phyloP scores from a whole-genome alignment of 2,888 invertebrate genomes.

The Zygaena filipendulae region DNA sequence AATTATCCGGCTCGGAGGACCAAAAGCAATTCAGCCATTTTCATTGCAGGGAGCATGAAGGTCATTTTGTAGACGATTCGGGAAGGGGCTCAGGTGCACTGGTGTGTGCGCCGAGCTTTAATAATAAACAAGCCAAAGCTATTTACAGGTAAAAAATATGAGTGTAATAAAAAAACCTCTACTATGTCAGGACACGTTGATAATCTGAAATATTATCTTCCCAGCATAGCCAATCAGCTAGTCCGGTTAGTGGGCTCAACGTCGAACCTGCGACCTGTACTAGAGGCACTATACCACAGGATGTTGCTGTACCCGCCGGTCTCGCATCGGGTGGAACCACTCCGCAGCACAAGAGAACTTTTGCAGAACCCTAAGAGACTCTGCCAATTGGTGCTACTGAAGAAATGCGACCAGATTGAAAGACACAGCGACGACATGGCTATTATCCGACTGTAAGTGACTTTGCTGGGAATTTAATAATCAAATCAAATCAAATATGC shows the following conservation, averaged over 20 bases:
- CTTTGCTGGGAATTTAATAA: neutral
- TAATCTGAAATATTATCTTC: conserved; percentile 9
- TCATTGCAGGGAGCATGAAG: conserved; percentile 52
- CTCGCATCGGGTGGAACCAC: conserved; percentile 84
- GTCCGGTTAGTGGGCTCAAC: conserved; percentile 90
- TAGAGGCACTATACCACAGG: conserved; percentile 93
- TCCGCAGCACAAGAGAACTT: conserved; percentile 85
- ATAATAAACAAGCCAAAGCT: conserved; percentile 87
- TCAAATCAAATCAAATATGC: too few species aligned
- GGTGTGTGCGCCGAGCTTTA: conserved; percentile 79
- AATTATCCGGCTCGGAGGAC: too few species aligned
- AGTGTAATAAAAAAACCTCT: too few species aligned
- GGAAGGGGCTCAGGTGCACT: conserved; percentile 77
- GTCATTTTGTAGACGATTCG: conserved; percentile 60
- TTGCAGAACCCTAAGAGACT: conserved; percentile 82
- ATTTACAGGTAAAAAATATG: conserved; percentile 87
- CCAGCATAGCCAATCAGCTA: conserved; percentile 88
- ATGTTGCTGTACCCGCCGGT: conserved; percentile 91
- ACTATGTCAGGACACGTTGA: too few species aligned
- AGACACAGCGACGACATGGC: conserved; percentile 81
- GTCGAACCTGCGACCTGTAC: conserved; percentile 86
- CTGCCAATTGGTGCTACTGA: conserved; percentile 77
- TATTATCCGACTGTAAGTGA: conserved; percentile 79
- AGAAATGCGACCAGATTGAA: conserved; percentile 67
- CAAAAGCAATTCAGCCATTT: conserved; percentile 1